phyloP scores from a whole-genome alignment of 2,888 invertebrate species.

The Dryomyza anilis region DNA sequence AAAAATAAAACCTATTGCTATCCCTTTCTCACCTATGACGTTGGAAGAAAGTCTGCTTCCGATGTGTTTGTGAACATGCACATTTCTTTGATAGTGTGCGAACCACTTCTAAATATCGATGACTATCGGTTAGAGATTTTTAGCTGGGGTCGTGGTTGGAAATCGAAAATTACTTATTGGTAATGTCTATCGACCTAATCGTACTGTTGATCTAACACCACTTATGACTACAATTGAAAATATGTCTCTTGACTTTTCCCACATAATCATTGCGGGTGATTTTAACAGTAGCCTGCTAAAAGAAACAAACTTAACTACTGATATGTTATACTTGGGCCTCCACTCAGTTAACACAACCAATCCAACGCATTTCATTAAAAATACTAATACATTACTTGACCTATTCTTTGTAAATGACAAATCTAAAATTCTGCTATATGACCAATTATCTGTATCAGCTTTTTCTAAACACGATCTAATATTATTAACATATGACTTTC shows the following conservation, averaged over 20 bases:
- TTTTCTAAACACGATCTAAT: conserved; percentile 5
- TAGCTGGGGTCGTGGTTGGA: too few relatives aligned
- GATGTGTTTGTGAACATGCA: too few relatives aligned
- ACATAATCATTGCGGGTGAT: neutral
- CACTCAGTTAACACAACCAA: neutral
- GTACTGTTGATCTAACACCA: neutral
- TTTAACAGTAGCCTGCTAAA: neutral
- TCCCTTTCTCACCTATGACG: too few relatives aligned
- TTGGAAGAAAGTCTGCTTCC: too few relatives aligned
- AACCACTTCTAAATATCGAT: too few relatives aligned
- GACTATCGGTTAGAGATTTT: too few relatives aligned
- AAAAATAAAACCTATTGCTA: too few relatives aligned
- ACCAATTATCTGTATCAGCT: neutral
- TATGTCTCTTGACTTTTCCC: neutral
- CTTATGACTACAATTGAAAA: neutral
- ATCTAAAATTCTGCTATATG: neutral
- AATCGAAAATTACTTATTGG: conserved; percentile 6
- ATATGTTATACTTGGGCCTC: neutral
- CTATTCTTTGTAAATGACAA: conserved; percentile 7
- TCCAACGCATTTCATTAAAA: neutral
- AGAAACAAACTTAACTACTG: too few relatives aligned
- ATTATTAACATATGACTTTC: neutral
- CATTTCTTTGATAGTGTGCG: too few relatives aligned
- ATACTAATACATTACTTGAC: neutral
- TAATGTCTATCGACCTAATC: neutral